Evolutionary conservation across 2,113 vertebrate species (phyloP), one percentile per base, ranked within the genome.

Genomic region (Anas platyrhynchos): DNA sequence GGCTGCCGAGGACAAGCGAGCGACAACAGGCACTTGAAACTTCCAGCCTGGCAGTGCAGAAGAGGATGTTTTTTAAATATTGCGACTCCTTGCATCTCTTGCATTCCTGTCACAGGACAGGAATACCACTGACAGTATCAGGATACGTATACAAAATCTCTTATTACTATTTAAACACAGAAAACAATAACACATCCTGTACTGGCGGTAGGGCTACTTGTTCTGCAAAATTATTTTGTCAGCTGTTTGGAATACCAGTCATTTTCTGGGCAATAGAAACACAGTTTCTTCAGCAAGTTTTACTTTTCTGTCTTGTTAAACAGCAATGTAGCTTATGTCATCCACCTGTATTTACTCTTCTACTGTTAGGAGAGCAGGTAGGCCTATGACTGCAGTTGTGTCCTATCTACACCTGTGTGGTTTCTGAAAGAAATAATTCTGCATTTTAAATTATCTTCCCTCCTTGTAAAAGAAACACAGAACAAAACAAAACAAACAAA

Each of bases 151-250:
- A 32, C 74, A 82, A 29, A 26, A 44, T 43, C 66, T 76, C 85
- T 93, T 78, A 54, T 34, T 77, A 55, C 72, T 90, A 80, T 88
- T 94, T 86, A 90, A 90, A 93, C 80, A 59, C 20, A 58, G 79
- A 90, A 89, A 91, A 81, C 95, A 92, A 67, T 81, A 67, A 59
- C 8, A 9, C 77, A 77, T 90, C 92, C 83, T 88, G 76, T 58
- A 50, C 83, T 86, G 73, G 52, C 44, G 59, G 44, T 27, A 77
- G 41, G 50, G 23, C 41, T 58, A 15, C 58, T 81, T 65, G 63
- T 62, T 83, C 83, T 67, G 61, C 83, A 95, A 75, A 88, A 90
- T 71, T 88, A 69, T 76, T 76, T 93, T 89, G 41, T 88, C 55
- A 71, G 55, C 41, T 77, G 7, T 81, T 81, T 55, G 46, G 41